These are phyloP conservation scores for Delichon dasypus DNA, from an alignment of 2,797 vertebrate species.

Conservation along the genomic window DNA sequence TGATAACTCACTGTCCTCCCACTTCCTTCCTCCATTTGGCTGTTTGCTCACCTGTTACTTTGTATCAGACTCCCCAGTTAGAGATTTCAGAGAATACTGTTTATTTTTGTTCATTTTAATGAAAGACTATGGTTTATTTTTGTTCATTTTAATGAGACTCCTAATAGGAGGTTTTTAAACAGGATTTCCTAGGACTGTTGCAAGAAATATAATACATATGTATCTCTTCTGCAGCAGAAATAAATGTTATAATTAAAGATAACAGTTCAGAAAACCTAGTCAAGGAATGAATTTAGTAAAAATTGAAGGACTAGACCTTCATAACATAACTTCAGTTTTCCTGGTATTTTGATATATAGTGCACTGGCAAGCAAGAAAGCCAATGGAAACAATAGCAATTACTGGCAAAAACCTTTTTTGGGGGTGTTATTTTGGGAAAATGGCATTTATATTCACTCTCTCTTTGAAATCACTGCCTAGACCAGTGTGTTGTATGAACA, in stretches of 20 bases:
- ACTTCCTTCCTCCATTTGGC: neutral
- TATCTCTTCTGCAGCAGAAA: neutral
- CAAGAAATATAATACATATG: neutral
- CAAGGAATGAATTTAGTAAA: neutral
- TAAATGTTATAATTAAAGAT: neutral
- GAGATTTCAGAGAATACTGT: neutral
- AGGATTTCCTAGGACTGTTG: neutral
- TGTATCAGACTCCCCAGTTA: neutral
- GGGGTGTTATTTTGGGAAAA: neutral
- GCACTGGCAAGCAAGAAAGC: neutral
- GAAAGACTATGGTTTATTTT: neutral
- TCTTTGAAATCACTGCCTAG: neutral
- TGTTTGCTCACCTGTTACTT: conserved; percentile 35
- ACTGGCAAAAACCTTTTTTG: neutral
- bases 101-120: neutral
- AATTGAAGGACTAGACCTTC: neutral
- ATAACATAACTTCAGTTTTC: neutral
- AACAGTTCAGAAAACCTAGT: neutral
- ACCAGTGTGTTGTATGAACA: neutral
- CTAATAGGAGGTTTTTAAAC: neutral
- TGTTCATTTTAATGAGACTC: neutral
- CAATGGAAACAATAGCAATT: neutral
- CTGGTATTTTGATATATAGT: neutral
- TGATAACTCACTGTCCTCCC: neutral
- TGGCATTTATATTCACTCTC: neutral